Evolutionary conservation across 2,113 vertebrate genomes (phyloP).

Genomic region (Actinemys pallida): DNA sequence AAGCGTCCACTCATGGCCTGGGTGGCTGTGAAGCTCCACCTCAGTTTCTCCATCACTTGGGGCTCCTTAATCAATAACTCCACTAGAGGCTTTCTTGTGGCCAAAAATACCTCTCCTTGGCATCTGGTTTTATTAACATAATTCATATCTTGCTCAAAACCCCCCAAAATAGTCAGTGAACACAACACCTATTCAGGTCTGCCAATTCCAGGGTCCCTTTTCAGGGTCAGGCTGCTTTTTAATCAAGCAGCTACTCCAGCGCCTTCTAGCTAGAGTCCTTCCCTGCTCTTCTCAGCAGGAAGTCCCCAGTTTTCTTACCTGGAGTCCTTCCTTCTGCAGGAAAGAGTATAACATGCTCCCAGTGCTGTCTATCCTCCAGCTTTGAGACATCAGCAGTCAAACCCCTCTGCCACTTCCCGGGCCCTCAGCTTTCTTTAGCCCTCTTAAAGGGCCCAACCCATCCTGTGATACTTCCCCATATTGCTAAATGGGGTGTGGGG

Average conservation of each 20-base stretch:
- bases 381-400: not conserved
- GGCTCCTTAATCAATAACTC: not conserved
- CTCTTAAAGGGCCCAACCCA: no score
- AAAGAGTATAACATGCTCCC: not conserved
- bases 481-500: not conserved
- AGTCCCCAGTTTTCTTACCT: not conserved
- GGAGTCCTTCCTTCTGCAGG: not conserved
- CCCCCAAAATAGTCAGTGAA: not conserved
- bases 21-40: not conserved
- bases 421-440: not conserved
- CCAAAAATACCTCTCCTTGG: not conserved
- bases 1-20: not conserved
- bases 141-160: not conserved
- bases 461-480: not conserved
- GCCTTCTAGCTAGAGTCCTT: not conserved
- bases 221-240: not conserved
- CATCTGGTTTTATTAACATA: not conserved
- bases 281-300: not conserved
- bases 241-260: not conserved
- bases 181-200: not conserved
- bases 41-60: not conserved
- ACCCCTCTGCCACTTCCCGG: not conserved
- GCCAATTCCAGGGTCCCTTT: not conserved
- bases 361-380: not conserved
- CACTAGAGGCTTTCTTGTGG: not conserved